Conservation (phyloP, 1,140 invertebrate species). For the Drosophila eugracilis region DNA sequence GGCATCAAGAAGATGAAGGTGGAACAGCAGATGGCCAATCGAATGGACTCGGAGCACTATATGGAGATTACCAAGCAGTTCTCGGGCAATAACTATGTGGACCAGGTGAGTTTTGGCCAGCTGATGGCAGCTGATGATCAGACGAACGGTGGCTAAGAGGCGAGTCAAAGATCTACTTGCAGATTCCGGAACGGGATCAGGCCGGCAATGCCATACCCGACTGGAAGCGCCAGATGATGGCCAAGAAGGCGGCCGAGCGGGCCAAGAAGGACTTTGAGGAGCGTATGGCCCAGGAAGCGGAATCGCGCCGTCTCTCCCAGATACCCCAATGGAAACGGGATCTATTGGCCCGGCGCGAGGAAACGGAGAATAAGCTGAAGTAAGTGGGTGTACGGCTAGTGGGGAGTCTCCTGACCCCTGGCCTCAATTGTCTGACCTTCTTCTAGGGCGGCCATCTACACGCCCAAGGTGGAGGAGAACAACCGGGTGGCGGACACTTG, state of each 20-base stretch:
- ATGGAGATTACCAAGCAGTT: slow-evolving; percentile 93
- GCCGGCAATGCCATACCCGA: slow-evolving; percentile 95
- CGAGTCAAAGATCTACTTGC: slow-evolving; percentile 81
- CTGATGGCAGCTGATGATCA: neutral
- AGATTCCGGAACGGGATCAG: slow-evolving; percentile 95
- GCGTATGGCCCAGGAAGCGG: slow-evolving; percentile 92
- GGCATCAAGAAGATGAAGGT: slow-evolving; percentile 96
- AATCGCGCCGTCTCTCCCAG: slow-evolving; percentile 92
- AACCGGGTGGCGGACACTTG: slow-evolving; percentile 85
- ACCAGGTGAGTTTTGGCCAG: slow-evolving; percentile 88
- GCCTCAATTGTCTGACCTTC: slow-evolving; percentile 47
- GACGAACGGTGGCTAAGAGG: slow-evolving; percentile 1
- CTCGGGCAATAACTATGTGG: slow-evolving; percentile 94
- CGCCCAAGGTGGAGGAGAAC: slow-evolving; percentile 88
- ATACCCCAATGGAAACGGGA: slow-evolving; percentile 97
- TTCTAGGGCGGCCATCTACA: slow-evolving; percentile 88
- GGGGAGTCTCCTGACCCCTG: slow-evolving; percentile 37
- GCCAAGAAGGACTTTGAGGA: slow-evolving; percentile 96
- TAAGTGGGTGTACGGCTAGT: slow-evolving; percentile 74
- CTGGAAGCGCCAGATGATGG: slow-evolving; percentile 98
- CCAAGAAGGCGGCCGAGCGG: slow-evolving; percentile 95
- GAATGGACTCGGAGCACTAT: slow-evolving; percentile 91
- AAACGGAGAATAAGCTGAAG: slow-evolving; percentile 90
- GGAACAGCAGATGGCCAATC: slow-evolving; percentile 92
- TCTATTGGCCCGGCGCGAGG: slow-evolving; percentile 92